Base-by-base conservation (phyloP, 2,797 vertebrate species). In the Echeneis naucrates region DNA sequence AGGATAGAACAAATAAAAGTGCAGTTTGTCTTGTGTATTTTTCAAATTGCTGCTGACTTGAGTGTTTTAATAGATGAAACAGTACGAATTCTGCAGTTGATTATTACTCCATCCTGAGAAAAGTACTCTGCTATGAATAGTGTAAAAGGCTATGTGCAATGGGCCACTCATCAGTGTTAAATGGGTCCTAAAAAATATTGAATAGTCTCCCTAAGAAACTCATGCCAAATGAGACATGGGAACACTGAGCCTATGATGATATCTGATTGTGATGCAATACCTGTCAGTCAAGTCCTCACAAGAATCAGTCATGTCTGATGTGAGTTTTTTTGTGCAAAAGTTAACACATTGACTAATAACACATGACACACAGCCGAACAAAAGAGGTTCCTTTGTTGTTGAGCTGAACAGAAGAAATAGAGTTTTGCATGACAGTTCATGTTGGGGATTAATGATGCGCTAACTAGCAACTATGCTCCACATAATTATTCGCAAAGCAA, bases 401-500 rank as follows among this genome's bases (percentile, higher is more conserved):
- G 21, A 17, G 32, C 19, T 67, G 42, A 55, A 23, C 21, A 21
- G 0, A 48, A 40, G n/a, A 76, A 55, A 80, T 23, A 23, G 27
- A 68, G 54, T 51, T 61, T 52, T 17, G 7, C 27, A n/a, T 53
- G 40, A 26, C 16, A 48, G 55, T 23, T 53, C n/a, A n/a, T n/a
- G 51, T 40, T 26, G 16, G 27, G 16, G 13, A 57, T 21, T 50
- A 61, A 68, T 56, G 27, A 64, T 66, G 21, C 47, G 30, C 51
- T 65, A 45, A 66, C 35, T 33, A 53, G 40, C 33, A 44, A 37
- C 40, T 11, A 12, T n/a, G 23, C 35, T 44, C 35, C 71, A 63
- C 58, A 60, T 68, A 60, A 71, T 64, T 37, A 62, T 70, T 67
- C 56, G 10, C 47, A 51, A 35, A 32, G 61, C 24, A 27, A 58